Percentiles rank a stretch among this genome's conserved stretches.
These are phyloP conservation scores for Condylura cristata DNA, from an alignment of 2,113 vertebrate genomes.

Conservation along the genomic window DNA sequence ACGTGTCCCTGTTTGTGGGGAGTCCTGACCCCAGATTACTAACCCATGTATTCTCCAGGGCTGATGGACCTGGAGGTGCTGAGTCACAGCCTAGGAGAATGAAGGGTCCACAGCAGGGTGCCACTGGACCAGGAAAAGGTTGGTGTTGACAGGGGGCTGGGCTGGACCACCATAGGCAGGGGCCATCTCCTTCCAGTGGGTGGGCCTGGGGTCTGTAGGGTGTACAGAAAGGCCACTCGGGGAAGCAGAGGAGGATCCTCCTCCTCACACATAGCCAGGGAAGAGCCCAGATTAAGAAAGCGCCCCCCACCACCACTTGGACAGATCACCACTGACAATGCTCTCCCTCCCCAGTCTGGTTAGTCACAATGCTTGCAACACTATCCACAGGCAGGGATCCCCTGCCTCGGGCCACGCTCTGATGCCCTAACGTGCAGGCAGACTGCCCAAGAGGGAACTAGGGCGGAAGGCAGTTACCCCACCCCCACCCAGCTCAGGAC, in stretches of 20 bases:
- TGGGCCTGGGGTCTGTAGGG: neutral
- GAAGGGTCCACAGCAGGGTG: conserved; percentile 83
- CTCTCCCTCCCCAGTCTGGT: neutral
- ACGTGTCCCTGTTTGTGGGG: neutral
- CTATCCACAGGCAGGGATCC: too few relatives aligned
- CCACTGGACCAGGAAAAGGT: conserved; percentile 76
- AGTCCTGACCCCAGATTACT: neutral
- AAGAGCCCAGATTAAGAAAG: neutral
- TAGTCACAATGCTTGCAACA: neutral
- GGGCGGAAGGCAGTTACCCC: neutral
- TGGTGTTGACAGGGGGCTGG: conserved; percentile 91
- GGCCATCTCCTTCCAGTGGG: conserved; percentile 83
- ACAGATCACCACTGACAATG: rapidly evolving
- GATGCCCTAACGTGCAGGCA: neutral
- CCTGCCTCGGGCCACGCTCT: neutral
- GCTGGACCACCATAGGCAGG: conserved; percentile 65
- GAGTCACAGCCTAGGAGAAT: conserved; percentile 88
- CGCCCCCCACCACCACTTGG: neutral
- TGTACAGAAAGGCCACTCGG: neutral
- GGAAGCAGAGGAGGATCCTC: neutral
- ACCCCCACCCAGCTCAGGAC: neutral
- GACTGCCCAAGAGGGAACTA: rapidly evolving
- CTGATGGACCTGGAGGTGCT: conserved; percentile 86
- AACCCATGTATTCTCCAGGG: conserved; percentile 85
- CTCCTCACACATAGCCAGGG: neutral